Conservation (phyloP, 2,113 vertebrate species). For the Gymnogyps californianus region DNA sequence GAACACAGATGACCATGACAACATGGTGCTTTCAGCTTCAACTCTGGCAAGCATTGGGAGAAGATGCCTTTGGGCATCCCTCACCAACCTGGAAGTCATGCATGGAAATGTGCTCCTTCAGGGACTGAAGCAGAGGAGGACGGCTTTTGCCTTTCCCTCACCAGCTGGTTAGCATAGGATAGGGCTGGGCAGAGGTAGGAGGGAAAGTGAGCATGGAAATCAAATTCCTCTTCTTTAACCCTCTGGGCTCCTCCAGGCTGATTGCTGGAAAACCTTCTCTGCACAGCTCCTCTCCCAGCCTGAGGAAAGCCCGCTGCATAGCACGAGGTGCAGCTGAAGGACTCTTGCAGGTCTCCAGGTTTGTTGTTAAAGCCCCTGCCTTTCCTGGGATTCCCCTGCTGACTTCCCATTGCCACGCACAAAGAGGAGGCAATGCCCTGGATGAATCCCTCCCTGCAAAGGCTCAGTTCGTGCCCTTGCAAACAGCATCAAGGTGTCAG, state of each 20-base stretch:
- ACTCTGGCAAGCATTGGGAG: fast-evolving
- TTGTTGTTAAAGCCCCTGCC: not conserved
- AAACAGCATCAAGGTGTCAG: slow-evolving; percentile 17
- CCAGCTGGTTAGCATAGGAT: not conserved
- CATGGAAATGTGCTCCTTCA: not conserved
- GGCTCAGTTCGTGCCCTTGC: not conserved
- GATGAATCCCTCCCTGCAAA: not conserved
- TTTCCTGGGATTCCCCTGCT: not conserved
- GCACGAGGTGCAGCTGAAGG: not conserved
- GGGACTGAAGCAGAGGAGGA: not conserved
- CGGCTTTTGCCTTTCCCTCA: not conserved
- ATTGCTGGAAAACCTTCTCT: not conserved
- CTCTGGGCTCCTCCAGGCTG: not conserved
- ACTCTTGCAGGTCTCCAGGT: not conserved
- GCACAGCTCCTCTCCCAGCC: not conserved
- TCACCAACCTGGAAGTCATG: not conserved
- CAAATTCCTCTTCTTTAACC: not conserved
- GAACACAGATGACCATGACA: not conserved
- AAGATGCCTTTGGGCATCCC: not conserved
- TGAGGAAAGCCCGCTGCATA: not conserved
- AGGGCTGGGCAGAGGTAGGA: not conserved
- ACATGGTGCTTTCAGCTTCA: not conserved
- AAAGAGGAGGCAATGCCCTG: not conserved
- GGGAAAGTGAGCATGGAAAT: not conserved
- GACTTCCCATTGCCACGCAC: not conserved